A percentile compares a stretch with the other conserved stretches of the same genome.
Conservation (phyloP, 2,888 invertebrate species). For the Geophilus truncorum region DNA sequence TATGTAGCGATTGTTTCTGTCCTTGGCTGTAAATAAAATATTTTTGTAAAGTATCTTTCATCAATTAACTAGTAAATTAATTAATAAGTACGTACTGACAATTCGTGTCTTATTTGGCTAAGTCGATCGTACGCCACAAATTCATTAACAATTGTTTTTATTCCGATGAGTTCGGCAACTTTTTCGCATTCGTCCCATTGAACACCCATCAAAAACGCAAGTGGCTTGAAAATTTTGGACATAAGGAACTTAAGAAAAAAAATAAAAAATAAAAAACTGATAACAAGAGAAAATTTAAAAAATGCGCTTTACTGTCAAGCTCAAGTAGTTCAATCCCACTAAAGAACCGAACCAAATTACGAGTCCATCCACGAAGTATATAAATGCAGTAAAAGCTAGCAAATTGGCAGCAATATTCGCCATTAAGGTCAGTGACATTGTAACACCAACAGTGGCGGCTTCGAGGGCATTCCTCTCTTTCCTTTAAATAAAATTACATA, state of each 20-base stretch:
- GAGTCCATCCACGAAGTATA: constrained; percentile 76
- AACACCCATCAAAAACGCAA: constrained; percentile 79
- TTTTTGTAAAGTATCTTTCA: too few relatives aligned
- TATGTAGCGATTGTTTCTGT: constrained; percentile 80
- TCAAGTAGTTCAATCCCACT: constrained; percentile 58
- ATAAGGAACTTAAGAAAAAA: constrained; percentile 62
- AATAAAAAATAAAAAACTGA: too few relatives aligned
- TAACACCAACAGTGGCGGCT: constrained; percentile 85
- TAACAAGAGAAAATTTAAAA: too few relatives aligned
- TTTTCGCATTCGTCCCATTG: constrained; percentile 60
- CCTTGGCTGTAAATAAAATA: constrained; percentile 57
- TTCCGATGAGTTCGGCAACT: constrained; percentile 77
- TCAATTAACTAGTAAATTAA: too few relatives aligned
- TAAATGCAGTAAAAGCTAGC: constrained; percentile 81
- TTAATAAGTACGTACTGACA: constrained; percentile 56
- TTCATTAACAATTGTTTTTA: constrained; percentile 87
- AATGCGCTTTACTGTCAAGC: too few relatives aligned
- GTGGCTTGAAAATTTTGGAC: constrained; percentile 83
- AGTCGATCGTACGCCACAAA: constrained; percentile 82
- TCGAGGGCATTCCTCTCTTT: constrained; percentile 77
- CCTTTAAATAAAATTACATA: not conserved
- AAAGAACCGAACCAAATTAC: constrained; percentile 74
- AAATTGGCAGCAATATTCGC: constrained; percentile 85
- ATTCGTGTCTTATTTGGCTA: constrained; percentile 55
- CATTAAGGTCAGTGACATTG: constrained; percentile 71